These are phyloP conservation scores for Drosophila peninsularis DNA, from an alignment of 2,888 invertebrate genomes.

Conservation along the genomic window DNA sequence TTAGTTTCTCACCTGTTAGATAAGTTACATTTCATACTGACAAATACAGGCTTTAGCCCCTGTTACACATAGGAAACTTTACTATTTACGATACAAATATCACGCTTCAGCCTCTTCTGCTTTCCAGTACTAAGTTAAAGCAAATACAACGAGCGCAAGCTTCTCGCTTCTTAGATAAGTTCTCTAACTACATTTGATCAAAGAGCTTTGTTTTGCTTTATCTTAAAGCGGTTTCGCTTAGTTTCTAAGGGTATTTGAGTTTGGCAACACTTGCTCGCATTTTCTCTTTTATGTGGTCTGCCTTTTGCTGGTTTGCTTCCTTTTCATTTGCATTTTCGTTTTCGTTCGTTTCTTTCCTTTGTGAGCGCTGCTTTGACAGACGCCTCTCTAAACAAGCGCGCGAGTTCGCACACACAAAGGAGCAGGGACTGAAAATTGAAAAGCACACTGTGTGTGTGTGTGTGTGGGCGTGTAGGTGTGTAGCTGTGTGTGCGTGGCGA, in stretches of 20 bases:
- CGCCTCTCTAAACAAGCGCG: slow-evolving; percentile 53
- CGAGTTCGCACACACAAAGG: slow-evolving; percentile 12
- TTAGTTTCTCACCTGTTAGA: neutral
- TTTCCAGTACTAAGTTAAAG: too few species aligned
- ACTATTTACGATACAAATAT: neutral
- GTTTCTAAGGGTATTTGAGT: slow-evolving; percentile 23
- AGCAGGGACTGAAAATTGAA: slow-evolving; percentile 46
- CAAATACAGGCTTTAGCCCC: neutral
- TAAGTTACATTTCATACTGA: neutral
- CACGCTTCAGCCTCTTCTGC: neutral
- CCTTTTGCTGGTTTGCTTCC: slow-evolving; percentile 7
- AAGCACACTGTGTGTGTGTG: slow-evolving; percentile 18
- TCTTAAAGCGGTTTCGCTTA: neutral
- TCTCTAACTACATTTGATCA: neutral
- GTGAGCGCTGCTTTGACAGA: slow-evolving; percentile 37
- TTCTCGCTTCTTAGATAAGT: neutral
- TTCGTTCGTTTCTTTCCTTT: slow-evolving; percentile 8
- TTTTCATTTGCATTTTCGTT: slow-evolving; percentile 2
- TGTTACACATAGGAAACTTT: neutral
- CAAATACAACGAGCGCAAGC: neutral
- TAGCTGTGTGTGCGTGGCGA: slow-evolving; percentile 24
- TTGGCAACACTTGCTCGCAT: neutral
- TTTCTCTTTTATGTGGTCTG: slow-evolving; percentile 19
- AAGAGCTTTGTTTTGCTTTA: neutral
- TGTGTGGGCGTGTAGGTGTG: slow-evolving; percentile 15